Evolutionary conservation across 2,888 invertebrate species (phyloP).

Genomic region (Apoderus coryli): DNA sequence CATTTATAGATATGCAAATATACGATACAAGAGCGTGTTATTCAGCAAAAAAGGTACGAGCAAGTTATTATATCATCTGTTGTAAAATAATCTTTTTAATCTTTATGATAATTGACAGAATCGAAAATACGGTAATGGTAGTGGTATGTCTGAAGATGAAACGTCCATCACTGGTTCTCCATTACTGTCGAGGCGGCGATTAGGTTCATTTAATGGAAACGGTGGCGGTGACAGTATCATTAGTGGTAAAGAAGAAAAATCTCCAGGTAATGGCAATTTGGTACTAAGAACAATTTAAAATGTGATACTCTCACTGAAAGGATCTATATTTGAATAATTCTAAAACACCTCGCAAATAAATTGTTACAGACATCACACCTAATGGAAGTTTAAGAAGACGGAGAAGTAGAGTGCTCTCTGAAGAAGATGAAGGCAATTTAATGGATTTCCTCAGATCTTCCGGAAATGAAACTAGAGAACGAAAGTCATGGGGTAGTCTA

Average conservation of each 20-base stretch:
- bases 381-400: constrained; percentile 74
- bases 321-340: no score
- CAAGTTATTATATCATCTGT: no score
- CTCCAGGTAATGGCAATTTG: constrained; percentile 33
- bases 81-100: constrained; percentile 2
- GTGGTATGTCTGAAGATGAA: constrained; percentile 45
- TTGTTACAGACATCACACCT: constrained; percentile 74
- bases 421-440: constrained; percentile 71
- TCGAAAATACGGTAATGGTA: constrained; percentile 31
- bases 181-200: constrained; percentile 45
- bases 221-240: constrained; percentile 23
- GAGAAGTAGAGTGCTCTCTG: constrained; percentile 65
- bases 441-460: constrained; percentile 73
- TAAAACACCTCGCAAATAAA: no score
- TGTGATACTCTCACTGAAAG: constrained; percentile 3
- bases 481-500: constrained; percentile 73
- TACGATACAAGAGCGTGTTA: constrained; percentile 57
- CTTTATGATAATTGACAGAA: no score
- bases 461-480: constrained; percentile 61
- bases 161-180: constrained; percentile 49
- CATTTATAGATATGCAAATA: constrained; percentile 61
- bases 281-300: neutral
- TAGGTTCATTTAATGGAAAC: constrained; percentile 51
- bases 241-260: constrained; percentile 35
- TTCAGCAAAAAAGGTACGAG: constrained; percentile 35